Conservation (phyloP, 2,113 vertebrate species). For the Chauna torquata region DNA sequence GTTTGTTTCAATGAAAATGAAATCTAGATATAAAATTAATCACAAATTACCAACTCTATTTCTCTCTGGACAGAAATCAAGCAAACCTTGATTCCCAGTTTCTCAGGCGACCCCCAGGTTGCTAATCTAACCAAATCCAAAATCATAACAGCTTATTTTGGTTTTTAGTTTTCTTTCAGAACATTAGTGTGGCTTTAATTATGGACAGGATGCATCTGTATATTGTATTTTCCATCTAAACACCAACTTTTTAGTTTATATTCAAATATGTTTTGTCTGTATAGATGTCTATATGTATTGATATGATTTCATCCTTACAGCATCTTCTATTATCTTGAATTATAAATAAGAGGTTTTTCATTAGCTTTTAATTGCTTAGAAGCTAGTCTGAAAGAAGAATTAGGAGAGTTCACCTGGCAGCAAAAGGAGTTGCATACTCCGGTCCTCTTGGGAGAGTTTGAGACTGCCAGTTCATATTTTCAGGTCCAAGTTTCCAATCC, state of each 20-base stretch:
- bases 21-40: neutral
- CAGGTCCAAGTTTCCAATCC: neutral
- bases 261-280: neutral
- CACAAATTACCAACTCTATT: neutral
- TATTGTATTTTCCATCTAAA: neutral
- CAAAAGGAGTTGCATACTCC: neutral
- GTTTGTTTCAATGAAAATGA: neutral
- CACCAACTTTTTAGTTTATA: neutral
- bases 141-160: neutral
- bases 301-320: neutral
- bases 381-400: neutral
- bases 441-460: neutral
- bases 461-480: neutral
- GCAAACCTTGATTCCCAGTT: neutral
- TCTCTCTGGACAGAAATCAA: neutral
- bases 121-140: neutral
- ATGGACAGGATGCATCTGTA: neutral
- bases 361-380: neutral
- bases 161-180: neutral
- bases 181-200: neutral
- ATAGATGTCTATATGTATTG: neutral
- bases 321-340: neutral
- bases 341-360: neutral
- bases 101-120: neutral
- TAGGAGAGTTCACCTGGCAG: neutral